Evolutionary conservation across 2,113 vertebrate genomes (phyloP).

Genomic region (Himantopus leucocephalus): DNA sequence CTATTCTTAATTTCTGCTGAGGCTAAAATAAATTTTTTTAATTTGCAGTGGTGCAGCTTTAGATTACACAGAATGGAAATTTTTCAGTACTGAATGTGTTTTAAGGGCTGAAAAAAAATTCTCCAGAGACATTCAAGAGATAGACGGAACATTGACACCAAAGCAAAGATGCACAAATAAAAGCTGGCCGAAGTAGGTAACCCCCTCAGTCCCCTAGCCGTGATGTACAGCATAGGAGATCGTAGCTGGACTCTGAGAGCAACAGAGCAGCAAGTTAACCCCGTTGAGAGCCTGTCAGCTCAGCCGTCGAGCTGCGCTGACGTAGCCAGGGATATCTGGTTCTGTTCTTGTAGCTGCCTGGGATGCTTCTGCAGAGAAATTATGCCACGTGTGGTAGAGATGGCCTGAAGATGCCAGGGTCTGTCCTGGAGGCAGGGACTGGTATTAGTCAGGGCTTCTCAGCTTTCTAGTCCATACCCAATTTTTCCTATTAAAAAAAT

Average conservation of each 20-base stretch:
- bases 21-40: not conserved
- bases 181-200: not conserved
- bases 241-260: not conserved
- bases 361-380: not conserved
- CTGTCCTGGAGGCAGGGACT: not conserved
- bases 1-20: not conserved
- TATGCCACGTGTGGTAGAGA: not conserved
- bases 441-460: not conserved
- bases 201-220: accelerated
- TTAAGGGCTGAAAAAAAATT: not conserved
- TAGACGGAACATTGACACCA: not conserved
- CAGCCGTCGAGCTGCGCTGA: not conserved
- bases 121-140: not conserved
- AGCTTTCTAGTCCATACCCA: not conserved
- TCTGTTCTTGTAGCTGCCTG: not conserved
- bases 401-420: not conserved
- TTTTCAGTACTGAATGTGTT: not conserved
- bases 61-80: not conserved
- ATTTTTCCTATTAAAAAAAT: not conserved
- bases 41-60: not conserved
- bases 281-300: not conserved
- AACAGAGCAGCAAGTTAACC: not conserved
- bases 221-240: not conserved
- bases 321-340: not conserved
- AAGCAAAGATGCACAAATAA: not conserved